Evolutionary conservation across 1,140 invertebrate genomes (phyloP).

Genomic region (Chelonus insularis): DNA sequence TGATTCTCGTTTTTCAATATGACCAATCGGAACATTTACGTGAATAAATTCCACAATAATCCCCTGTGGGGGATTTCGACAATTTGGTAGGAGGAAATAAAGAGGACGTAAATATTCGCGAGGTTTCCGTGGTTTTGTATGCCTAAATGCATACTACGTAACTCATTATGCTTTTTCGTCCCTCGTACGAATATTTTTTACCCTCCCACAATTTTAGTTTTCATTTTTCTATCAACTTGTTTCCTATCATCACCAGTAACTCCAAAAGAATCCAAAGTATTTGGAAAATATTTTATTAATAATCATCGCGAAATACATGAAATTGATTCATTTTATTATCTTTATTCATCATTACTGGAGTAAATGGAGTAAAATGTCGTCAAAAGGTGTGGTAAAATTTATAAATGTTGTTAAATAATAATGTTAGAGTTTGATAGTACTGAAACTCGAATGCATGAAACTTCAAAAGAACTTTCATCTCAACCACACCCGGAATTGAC

Average conservation of each 20-base stretch:
- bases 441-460: slow-evolving; percentile 24
- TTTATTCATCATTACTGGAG: too few relatives aligned
- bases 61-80: slow-evolving; percentile 2
- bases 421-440: neutral
- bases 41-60: slow-evolving; percentile 32
- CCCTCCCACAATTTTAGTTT: neutral
- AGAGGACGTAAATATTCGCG: neutral
- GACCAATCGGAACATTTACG: slow-evolving; percentile 28
- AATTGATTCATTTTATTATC: too few relatives aligned
- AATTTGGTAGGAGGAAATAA: neutral
- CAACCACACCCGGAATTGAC: slow-evolving; percentile 50
- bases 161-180: slow-evolving; percentile 1
- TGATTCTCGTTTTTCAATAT: slow-evolving; percentile 28
- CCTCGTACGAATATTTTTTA: slow-evolving; percentile 39
- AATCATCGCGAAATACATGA: too few relatives aligned
- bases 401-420: too few relatives aligned
- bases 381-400: too few relatives aligned
- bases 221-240: neutral
- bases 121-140: neutral
- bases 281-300: too few relatives aligned
- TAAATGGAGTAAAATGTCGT: too few relatives aligned
- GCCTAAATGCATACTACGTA: neutral
- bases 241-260: too few relatives aligned
- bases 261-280: too few relatives aligned
- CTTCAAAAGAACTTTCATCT: slow-evolving; percentile 52